Evolutionary conservation across 1,140 invertebrate genomes (phyloP).

Genomic region (Papilio polyxenes): DNA sequence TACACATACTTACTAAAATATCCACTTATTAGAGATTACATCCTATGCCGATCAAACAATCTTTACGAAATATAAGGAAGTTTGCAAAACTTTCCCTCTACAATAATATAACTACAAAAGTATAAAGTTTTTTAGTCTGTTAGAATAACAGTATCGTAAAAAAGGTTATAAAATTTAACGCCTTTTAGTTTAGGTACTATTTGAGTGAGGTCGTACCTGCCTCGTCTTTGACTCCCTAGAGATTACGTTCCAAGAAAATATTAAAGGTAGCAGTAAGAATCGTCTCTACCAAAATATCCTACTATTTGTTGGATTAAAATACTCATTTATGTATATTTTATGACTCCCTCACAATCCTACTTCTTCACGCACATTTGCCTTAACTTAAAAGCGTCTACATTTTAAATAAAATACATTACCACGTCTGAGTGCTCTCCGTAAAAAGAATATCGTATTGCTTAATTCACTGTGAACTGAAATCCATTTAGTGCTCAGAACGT

Average conservation of each 20-base stretch:
- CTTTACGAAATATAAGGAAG: too few species aligned
- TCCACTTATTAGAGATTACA: too few species aligned
- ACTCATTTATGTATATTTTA: too few species aligned
- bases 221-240: background rate
- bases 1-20: too few species aligned
- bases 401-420: background rate
- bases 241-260: constrained; percentile 1
- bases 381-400: background rate
- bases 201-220: background rate
- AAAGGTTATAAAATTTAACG: background rate
- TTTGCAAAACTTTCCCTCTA: background rate
- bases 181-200: background rate
- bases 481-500: background rate
- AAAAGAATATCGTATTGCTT: constrained; percentile 11
- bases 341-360: background rate
- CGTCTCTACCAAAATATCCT: background rate
- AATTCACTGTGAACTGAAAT: constrained; percentile 4
- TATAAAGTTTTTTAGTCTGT: background rate
- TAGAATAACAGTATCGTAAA: background rate
- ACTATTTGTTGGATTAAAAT: background rate
- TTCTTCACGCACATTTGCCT: background rate
- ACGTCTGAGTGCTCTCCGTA: background rate
- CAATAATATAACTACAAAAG: background rate
- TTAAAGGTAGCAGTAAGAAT: background rate
- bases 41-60: too few species aligned